Base-by-base conservation (phyloP, 1,140 invertebrate genomes). In the Hestina assimilis region DNA sequence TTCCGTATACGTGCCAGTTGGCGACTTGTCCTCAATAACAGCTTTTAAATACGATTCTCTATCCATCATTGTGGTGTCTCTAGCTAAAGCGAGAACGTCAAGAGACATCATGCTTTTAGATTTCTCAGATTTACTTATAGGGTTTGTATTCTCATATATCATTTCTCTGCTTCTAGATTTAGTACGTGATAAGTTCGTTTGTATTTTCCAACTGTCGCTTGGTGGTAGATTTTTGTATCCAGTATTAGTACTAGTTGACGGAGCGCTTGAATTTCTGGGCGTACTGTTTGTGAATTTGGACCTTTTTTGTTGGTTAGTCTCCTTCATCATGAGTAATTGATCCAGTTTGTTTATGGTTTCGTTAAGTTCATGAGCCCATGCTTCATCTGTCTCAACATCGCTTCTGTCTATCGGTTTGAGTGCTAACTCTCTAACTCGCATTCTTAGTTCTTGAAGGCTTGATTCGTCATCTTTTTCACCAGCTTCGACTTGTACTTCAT, bases 311-410 rank as follows among this genome's bases (percentile, higher is more conserved):
- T 89, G 85, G 35, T 89, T 92, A 42, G 88, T 91, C 42, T 91
- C 90, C 45, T 90, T 89, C 82, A 92, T 89, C 88, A 92, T 87
- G 62, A 93, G 85, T 46, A 92, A 77, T 52, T 92, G 91, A 72
- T 93, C 92, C n/a, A 92, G 72, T 60, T 92, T 92, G 42, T 92
- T 91, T 2, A 92, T 92, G 0, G 92, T 92, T 28, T 90, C 90
- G 63, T 91, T 92, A 28, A 92, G 75, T 62, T 92, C 92, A 26
- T 89, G 81, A 40, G 92, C 91, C 92, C 92, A 93, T 8, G 90
- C 87, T 60, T 90, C 89, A 63, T 92, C 91, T 15, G 91, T 91
- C 66, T 89, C 89, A 0, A 91, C 90, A 67, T 92, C 92, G 8
- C 89, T 90, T 12, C 90, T 91, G 50, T 92, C 91, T 21, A 92